Evolutionary conservation across 2,888 invertebrate genomes (phyloP).

Genomic region (Apocheima hispidaria): DNA sequence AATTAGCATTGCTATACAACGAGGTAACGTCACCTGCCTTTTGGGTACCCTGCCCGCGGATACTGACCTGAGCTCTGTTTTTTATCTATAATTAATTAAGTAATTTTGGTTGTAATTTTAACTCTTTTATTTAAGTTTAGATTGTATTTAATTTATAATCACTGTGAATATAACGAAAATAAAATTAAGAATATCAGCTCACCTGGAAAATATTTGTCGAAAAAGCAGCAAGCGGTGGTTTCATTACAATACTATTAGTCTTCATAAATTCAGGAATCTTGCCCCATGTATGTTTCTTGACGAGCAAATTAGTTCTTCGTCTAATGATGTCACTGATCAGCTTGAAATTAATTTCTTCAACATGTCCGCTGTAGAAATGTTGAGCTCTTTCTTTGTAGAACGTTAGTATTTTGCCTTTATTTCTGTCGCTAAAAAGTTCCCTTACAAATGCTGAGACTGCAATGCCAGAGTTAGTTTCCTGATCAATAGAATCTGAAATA

Average conservation of each 20-base stretch:
- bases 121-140: too few species aligned
- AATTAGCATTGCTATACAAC: too few species aligned
- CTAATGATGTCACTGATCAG: constrained; percentile 93
- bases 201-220: constrained; percentile 93
- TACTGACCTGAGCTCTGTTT: too few species aligned
- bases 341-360: constrained; percentile 94
- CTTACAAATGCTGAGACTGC: constrained; percentile 93
- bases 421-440: constrained; percentile 93
- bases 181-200: constrained; percentile 50
- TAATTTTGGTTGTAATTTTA: too few species aligned
- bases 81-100: too few species aligned
- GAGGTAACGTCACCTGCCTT: too few species aligned
- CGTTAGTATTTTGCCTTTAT: constrained; percentile 92
- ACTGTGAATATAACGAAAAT: too few species aligned
- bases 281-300: constrained; percentile 92
- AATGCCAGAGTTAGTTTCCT: constrained; percentile 89
- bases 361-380: constrained; percentile 94
- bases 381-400: constrained; percentile 96
- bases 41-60: too few species aligned
- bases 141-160: too few species aligned
- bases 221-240: constrained; percentile 92
- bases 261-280: constrained; percentile 92
- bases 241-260: constrained; percentile 89
- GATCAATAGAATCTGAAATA: constrained; percentile 92
- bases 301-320: constrained; percentile 91